Conservation (phyloP, 2,797 vertebrate species). For the Sebastiscus tertius region DNA sequence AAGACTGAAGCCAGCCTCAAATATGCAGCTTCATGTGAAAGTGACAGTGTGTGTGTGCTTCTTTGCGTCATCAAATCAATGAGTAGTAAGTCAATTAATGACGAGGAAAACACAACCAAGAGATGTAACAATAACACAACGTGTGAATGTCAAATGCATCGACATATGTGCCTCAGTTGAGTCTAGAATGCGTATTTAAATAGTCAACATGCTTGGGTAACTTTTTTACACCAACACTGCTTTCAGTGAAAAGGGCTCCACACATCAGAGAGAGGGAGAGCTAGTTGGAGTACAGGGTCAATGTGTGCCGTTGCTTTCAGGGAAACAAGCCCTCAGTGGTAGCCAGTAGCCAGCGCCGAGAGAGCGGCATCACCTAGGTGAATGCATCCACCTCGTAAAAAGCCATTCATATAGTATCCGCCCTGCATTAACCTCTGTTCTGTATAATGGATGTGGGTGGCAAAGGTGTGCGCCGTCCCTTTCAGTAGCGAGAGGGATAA, state of each 20-base stretch:
- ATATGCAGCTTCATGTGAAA: slow-evolving; percentile 34
- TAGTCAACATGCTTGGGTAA: slow-evolving; percentile 11
- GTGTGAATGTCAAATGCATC: not conserved
- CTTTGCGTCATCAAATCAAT: slow-evolving; percentile 14
- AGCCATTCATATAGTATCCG: slow-evolving; percentile 60
- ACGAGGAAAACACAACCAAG: not conserved
- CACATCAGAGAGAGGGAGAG: slow-evolving; percentile 1
- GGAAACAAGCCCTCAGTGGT: slow-evolving; percentile 49
- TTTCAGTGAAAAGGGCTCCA: slow-evolving; percentile 25
- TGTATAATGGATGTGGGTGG: slow-evolving; percentile 69
- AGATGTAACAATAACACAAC: not conserved
- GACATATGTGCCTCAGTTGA: not conserved
- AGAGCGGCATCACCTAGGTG: slow-evolving; percentile 32
- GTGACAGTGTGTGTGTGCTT: slow-evolving; percentile 8
- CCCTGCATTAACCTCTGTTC: slow-evolving; percentile 81
- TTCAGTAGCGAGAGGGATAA: slow-evolving; percentile 64
- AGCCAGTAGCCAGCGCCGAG: slow-evolving; percentile 8
- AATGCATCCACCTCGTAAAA: slow-evolving; percentile 69
- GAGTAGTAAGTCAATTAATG: not conserved
- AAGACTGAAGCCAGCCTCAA: slow-evolving; percentile 30
- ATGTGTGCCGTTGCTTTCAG: slow-evolving; percentile 40
- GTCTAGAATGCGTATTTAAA: slow-evolving; percentile 23
- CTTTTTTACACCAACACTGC: slow-evolving; percentile 31
- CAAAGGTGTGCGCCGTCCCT: slow-evolving; percentile 60
- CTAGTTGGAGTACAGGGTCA: not conserved